These are phyloP conservation scores for Panthera uncia DNA, from an alignment of 2,113 vertebrate species.

Conservation along the genomic window DNA sequence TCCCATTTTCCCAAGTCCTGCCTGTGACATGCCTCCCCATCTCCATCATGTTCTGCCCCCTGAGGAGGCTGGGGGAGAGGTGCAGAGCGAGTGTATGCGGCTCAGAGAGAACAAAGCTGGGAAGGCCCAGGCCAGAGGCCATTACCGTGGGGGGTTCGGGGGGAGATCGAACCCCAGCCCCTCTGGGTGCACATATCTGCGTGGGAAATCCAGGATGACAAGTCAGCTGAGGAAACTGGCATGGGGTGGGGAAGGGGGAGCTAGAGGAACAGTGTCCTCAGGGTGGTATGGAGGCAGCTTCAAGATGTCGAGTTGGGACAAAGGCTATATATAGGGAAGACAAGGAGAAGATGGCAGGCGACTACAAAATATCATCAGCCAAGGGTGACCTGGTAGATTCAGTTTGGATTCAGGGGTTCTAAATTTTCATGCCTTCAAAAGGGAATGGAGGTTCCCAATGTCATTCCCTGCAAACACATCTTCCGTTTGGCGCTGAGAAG, in stretches of 20 bases:
- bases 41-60: constrained; percentile 48
- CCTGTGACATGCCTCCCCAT: constrained; percentile 18
- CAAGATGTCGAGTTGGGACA: background rate
- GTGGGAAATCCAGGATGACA: constrained; percentile 83
- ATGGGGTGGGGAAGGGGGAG: background rate
- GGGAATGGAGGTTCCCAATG: background rate
- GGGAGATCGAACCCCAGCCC: constrained; percentile 82
- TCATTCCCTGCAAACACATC: background rate
- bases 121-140: constrained; percentile 78
- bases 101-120: constrained; percentile 71
- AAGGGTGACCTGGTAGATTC: background rate
- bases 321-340: background rate
- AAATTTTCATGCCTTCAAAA: constrained; percentile 27
- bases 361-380: background rate
- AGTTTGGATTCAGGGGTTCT: constrained; percentile 2
- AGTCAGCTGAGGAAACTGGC: constrained; percentile 67
- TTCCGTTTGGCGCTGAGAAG: constrained; percentile 27
- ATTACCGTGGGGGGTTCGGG: constrained; percentile 84
- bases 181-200: constrained; percentile 85
- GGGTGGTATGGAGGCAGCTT: background rate
- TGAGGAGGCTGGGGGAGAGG: background rate
- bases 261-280: background rate
- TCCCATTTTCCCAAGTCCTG: background rate
- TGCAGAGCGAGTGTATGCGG: constrained; percentile 74
- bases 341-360: background rate